Conservation (phyloP, 2,888 invertebrate genomes). For the Timandra comae region DNA sequence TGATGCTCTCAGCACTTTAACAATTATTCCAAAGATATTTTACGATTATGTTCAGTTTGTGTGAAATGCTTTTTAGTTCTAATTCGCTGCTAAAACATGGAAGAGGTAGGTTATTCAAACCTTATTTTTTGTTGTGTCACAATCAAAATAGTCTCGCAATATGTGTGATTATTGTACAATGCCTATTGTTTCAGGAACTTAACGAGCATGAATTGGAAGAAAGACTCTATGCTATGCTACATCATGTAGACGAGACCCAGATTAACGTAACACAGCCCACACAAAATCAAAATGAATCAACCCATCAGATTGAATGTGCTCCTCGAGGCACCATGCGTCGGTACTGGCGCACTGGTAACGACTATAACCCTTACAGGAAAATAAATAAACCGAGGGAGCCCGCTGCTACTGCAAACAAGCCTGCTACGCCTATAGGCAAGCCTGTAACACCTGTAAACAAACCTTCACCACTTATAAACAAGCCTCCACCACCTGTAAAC, state of each 20-base stretch:
- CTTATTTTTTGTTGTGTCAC: constrained; percentile 62
- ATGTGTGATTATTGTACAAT: constrained; percentile 41
- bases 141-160: constrained; percentile 16
- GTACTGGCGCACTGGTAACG: constrained; percentile 58
- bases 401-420: too few relatives aligned
- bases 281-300: constrained; percentile 28
- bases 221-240: constrained; percentile 66
- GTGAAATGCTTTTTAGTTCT: constrained; percentile 54
- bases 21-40: constrained; percentile 48
- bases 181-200: constrained; percentile 58
- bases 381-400: constrained; percentile 34
- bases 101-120: constrained; percentile 61
- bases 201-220: constrained; percentile 70
- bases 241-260: constrained; percentile 62
- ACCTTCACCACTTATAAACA: constrained; percentile 14
- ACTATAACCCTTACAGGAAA: constrained; percentile 41
- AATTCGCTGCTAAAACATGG: constrained; percentile 64
- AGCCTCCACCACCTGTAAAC: constrained; percentile 7
- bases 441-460: constrained; percentile 19
- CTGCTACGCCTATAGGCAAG: constrained; percentile 16
- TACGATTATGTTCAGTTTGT: constrained; percentile 68
- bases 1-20: constrained; percentile 58
- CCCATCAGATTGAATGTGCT: constrained; percentile 35
- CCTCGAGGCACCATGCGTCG: constrained; percentile 52
- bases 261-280: constrained; percentile 34